Percentiles rank a stretch among this genome's conserved stretches.
Evolutionary conservation across 2,888 invertebrate species (phyloP).

Genomic region (Sesamia inferens): DNA sequence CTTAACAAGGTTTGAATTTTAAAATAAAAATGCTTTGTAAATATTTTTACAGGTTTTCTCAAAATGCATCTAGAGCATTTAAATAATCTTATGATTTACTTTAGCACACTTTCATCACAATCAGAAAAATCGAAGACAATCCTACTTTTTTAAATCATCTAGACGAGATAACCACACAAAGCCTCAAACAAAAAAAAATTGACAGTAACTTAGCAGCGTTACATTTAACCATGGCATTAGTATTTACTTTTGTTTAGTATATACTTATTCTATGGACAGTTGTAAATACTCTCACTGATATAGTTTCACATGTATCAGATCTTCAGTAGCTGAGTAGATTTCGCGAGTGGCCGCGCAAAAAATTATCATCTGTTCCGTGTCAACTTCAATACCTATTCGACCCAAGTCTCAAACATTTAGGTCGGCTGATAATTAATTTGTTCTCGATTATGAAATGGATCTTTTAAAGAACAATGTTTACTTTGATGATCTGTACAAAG

Average conservation of each 20-base stretch:
- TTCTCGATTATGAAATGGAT: neutral
- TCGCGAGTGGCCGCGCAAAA: neutral
- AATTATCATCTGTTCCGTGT: neutral
- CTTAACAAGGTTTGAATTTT: slow-evolving; percentile 32
- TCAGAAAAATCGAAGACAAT: neutral
- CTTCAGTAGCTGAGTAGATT: neutral
- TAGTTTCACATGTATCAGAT: neutral
- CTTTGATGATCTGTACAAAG: neutral
- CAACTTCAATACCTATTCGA: neutral
- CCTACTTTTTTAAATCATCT: neutral
- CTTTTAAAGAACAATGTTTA: neutral
- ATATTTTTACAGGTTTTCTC: neutral
- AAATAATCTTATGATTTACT: neutral
- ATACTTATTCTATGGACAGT: neutral
- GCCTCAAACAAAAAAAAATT: slow-evolving; percentile 12
- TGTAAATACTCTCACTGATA: neutral
- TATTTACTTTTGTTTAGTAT: neutral
- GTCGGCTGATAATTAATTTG: neutral
- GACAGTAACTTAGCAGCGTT: slow-evolving; percentile 21
- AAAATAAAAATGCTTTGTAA: slow-evolving; percentile 7
- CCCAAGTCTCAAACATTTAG: too few relatives aligned
- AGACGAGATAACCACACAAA: too few relatives aligned
- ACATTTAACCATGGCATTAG: slow-evolving; percentile 15
- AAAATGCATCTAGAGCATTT: neutral
- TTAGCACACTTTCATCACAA: neutral